Conservation (phyloP, 2,888 invertebrate genomes). For the Cremastinae sp. region DNA sequence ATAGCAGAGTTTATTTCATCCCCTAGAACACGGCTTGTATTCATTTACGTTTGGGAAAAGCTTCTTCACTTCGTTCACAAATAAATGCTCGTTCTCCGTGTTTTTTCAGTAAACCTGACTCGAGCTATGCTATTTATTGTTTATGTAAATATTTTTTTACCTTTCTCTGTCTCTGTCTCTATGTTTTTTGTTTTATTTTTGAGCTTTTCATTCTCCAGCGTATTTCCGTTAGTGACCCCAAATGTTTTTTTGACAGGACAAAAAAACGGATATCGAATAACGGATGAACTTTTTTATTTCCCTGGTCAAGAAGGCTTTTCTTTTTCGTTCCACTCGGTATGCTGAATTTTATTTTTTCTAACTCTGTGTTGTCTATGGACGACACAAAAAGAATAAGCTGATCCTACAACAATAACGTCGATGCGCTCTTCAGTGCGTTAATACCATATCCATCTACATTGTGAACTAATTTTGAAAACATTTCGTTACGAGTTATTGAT, state of each 20-base stretch:
- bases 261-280: neutral
- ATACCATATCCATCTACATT: too few relatives aligned
- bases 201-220: neutral
- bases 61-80: constrained; percentile 45
- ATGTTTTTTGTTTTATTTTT: constrained; percentile 30
- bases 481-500: too few relatives aligned
- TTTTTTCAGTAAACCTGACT: constrained; percentile 56
- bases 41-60: constrained; percentile 21
- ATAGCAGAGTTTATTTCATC: constrained; percentile 54
- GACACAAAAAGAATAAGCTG: too few relatives aligned
- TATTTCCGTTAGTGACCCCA: neutral
- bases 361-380: too few relatives aligned
- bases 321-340: too few relatives aligned
- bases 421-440: too few relatives aligned
- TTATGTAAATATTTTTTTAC: constrained; percentile 22
- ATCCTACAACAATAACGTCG: too few relatives aligned
- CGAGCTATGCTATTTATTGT: constrained; percentile 18
- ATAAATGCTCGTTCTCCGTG: constrained; percentile 42
- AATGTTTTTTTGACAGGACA: neutral
- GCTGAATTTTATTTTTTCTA: too few relatives aligned
- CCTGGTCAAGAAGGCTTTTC: too few relatives aligned
- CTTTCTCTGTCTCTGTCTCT: constrained; percentile 40
- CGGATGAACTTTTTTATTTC: too few relatives aligned
- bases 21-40: constrained; percentile 19
- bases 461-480: too few relatives aligned